phyloP scores from a whole-genome alignment of 1,140 invertebrate species.

The Ceratina japonica region DNA sequence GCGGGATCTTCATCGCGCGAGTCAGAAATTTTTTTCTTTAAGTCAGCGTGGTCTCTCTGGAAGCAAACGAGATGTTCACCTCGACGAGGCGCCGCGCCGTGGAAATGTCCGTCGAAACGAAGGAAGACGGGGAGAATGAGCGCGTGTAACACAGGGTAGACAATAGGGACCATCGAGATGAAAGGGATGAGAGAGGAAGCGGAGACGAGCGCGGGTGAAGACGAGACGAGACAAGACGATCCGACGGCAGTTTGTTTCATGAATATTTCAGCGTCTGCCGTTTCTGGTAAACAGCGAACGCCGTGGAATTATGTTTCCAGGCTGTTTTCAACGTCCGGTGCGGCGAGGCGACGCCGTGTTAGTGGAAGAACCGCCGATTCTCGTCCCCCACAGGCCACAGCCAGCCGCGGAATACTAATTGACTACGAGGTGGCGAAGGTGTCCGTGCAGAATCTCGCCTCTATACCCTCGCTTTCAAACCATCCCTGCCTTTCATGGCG shows the following conservation, averaged over 20 bases:
- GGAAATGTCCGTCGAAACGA: conserved; percentile 26
- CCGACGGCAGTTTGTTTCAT: conserved; percentile 65
- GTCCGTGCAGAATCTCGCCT: conserved; percentile 6
- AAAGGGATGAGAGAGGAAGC: conserved; percentile 17
- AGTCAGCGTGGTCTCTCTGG: neutral
- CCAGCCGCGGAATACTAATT: conserved; percentile 59
- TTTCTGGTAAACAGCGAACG: conserved; percentile 66
- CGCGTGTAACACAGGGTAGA: conserved; percentile 69
- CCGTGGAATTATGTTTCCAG: conserved; percentile 56
- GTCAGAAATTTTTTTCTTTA: neutral
- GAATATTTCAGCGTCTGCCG: conserved; percentile 70
- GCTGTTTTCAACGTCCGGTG: conserved; percentile 29
- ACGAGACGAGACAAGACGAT: conserved; percentile 16
- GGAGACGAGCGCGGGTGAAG: conserved; percentile 26
- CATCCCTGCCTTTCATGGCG: neutral
- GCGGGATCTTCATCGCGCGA: neutral
- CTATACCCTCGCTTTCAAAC: neutral
- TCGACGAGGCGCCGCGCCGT: conserved; percentile 35
- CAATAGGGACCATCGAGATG: conserved; percentile 69
- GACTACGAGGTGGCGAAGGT: conserved; percentile 23
- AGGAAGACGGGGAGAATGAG: conserved; percentile 52
- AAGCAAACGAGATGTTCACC: conserved; percentile 1
- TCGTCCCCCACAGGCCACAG: conserved; percentile 18
- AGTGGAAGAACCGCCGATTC: conserved; percentile 22
- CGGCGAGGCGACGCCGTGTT: neutral